Percentiles rank a stretch among this genome's conserved stretches.
These are phyloP conservation scores for Strix occidentalis DNA, from an alignment of 2,797 vertebrate species.

Conservation along the genomic window DNA sequence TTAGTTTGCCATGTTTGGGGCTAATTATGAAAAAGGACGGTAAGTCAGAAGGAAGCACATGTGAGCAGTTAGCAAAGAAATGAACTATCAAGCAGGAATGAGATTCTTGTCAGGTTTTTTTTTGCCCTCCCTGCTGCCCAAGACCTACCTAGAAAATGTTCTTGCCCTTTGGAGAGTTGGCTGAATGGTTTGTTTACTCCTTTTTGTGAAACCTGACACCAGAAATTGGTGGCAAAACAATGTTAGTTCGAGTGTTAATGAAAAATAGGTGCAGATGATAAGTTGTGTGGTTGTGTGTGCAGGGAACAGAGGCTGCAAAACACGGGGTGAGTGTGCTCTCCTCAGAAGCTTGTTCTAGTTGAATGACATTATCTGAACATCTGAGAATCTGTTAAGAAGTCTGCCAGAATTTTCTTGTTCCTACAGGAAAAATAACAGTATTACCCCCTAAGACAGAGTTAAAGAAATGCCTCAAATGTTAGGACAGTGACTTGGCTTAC, in stretches of 20 bases:
- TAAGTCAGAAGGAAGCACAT: neutral
- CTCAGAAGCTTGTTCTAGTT: neutral
- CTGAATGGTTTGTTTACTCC: neutral
- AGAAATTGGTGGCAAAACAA: neutral
- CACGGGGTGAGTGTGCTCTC: rapidly evolving
- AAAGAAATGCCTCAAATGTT: neutral
- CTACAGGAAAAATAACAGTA: slow-evolving; percentile 12
- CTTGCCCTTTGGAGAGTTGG: neutral
- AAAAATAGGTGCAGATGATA: neutral
- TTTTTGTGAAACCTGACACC: neutral
- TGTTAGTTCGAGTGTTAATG: neutral
- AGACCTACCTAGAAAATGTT: neutral
- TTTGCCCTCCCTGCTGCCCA: neutral
- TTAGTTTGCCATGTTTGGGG: neutral
- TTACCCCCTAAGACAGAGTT: neutral
- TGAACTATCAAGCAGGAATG: neutral
- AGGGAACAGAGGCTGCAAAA: neutral
- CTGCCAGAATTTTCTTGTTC: slow-evolving; percentile 30
- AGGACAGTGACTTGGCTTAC: neutral
- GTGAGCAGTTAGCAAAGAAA: neutral
- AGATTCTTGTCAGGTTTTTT: rapidly evolving
- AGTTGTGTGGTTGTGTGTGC: neutral
- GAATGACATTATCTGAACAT: neutral
- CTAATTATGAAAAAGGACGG: neutral
- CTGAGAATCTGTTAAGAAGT: neutral